Base-by-base conservation (phyloP, 1,140 invertebrate genomes). In the Paralvinella palmiformis region DNA sequence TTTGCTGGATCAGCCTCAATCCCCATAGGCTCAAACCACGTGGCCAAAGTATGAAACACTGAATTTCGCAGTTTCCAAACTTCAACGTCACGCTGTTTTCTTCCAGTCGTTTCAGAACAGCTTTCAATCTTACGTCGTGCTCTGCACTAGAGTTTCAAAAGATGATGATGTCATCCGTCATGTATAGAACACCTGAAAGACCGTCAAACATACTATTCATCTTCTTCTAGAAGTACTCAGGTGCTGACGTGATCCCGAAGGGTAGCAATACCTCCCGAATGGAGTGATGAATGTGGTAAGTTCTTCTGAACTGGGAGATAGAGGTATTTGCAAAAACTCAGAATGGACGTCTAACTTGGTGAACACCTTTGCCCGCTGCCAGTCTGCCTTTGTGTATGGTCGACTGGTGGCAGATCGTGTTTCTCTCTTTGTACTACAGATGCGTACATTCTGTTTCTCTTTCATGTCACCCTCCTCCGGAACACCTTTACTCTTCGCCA, bases 261-360 rank as follows among this genome's bases (percentile, higher is more conserved):
- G 63, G 37, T 58, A 71, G 17, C 55, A 65, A 37, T 48, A 71
- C 13, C 65, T 27, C 0, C 63, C 65, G 29, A 63, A 62, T 33
- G 63, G 65, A 33, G 65, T 68, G 22, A 69, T 67, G 45, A 65
- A 71, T 27, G 68, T 70, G 0, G 68, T 70, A 3, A 71, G 37
- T n/a, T 61, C 31, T 20, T 52, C 53, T 62, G 13, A 62, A 44
- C n/a, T 57, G 20, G 15, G 58, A 35, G n/a, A 67, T n/a, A 3
- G 20, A 3, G 22, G 7, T 1, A 68, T 48, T 29, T 68, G 64
- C 37, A 50, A 80, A 71, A 83, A 84, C 7, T 77, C 78, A 33
- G 70, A 66, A 31, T 75, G 79, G 13, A 76, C 76, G 74, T 85
- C 83, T 24, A 85, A 63, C 59, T 77, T 80, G 4, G 74, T 77